These are phyloP conservation scores for Microtus richardsoni DNA, from an alignment of 2,113 vertebrate genomes.

Conservation along the genomic window DNA sequence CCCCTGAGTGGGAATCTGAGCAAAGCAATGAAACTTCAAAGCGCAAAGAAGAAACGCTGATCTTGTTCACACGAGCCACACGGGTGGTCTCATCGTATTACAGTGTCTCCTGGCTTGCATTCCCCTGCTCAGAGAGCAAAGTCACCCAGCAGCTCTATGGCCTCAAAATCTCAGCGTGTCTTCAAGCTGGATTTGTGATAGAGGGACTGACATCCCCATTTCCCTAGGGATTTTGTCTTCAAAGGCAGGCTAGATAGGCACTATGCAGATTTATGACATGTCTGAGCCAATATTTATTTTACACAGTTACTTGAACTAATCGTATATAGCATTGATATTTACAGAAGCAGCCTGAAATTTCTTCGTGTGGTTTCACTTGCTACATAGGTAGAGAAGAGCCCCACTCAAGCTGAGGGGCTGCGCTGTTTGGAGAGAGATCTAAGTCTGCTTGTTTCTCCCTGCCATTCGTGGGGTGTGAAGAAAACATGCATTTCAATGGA, in stretches of 20 bases:
- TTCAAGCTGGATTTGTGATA: constrained; percentile 70
- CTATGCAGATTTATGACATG: constrained; percentile 39
- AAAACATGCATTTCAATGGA: not conserved
- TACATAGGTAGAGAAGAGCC: not conserved
- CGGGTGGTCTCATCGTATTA: constrained; percentile 78
- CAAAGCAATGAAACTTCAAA: constrained; percentile 87
- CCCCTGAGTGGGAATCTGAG: constrained; percentile 78
- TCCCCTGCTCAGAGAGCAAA: not conserved
- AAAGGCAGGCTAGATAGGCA: not conserved
- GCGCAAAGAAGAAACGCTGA: constrained; percentile 83
- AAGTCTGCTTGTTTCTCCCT: not conserved
- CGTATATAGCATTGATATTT: constrained; percentile 70
- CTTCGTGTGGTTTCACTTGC: not conserved
- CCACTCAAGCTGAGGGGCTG: not conserved
- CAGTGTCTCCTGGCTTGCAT: constrained; percentile 37
- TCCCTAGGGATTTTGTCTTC: constrained; percentile 55
- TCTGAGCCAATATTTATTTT: constrained; percentile 66
- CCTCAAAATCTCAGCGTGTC: constrained; percentile 19
- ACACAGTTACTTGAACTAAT: constrained; percentile 38
- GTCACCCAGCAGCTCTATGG: not conserved
- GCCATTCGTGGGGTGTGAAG: not conserved
- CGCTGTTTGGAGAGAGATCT: not conserved
- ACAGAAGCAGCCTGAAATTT: constrained; percentile 5
- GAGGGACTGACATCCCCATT: not conserved
- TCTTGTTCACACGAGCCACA: constrained; percentile 63